A percentile compares a stretch with the other conserved stretches of the same genome.
Evolutionary conservation across 2,797 vertebrate genomes (phyloP).

Genomic region (Tolypeutes matacus): DNA sequence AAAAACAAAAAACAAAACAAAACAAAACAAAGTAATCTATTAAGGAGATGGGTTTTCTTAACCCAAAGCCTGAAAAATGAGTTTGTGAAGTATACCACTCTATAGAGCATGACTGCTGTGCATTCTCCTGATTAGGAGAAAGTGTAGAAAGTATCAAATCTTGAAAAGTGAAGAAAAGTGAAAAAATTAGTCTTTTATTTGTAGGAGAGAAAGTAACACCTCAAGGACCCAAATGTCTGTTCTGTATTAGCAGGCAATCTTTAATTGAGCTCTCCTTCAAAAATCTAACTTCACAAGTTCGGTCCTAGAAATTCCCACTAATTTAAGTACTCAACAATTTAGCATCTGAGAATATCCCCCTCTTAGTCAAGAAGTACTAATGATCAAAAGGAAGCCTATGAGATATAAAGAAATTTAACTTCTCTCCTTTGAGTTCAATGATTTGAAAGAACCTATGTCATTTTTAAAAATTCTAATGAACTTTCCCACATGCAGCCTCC

Average conservation of each 20-base stretch:
- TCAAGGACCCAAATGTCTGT: slow-evolving; percentile 48
- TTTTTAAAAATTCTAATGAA: slow-evolving; percentile 74
- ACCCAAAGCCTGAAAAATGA: slow-evolving; percentile 57
- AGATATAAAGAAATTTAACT: slow-evolving; percentile 65
- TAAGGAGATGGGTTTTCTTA: slow-evolving; percentile 65
- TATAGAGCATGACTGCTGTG: slow-evolving; percentile 25
- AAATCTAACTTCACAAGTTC: slow-evolving; percentile 61
- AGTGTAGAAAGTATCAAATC: slow-evolving; percentile 74
- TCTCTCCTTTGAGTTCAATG: slow-evolving; percentile 61
- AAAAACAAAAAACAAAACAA: no score
- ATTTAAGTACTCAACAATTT: slow-evolving; percentile 66
- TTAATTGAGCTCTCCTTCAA: slow-evolving; percentile 72
- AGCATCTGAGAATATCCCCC: slow-evolving; percentile 70
- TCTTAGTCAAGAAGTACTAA: slow-evolving; percentile 65
- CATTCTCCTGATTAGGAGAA: slow-evolving; percentile 47
- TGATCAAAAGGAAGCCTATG: slow-evolving; percentile 67
- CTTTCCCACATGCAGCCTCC: slow-evolving; percentile 61
- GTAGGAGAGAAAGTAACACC: slow-evolving; percentile 73
- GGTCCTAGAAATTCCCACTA: slow-evolving; percentile 64
- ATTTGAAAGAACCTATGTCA: slow-evolving; percentile 67
- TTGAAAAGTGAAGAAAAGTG: slow-evolving; percentile 72
- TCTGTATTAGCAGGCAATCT: slow-evolving; percentile 49
- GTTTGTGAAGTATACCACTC: slow-evolving; percentile 16
- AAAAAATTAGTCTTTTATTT: slow-evolving; percentile 73
- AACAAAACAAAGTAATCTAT: slow-evolving; percentile 51